Base-by-base conservation (phyloP, 2,113 vertebrate genomes). In the Halichoerus grypus region DNA sequence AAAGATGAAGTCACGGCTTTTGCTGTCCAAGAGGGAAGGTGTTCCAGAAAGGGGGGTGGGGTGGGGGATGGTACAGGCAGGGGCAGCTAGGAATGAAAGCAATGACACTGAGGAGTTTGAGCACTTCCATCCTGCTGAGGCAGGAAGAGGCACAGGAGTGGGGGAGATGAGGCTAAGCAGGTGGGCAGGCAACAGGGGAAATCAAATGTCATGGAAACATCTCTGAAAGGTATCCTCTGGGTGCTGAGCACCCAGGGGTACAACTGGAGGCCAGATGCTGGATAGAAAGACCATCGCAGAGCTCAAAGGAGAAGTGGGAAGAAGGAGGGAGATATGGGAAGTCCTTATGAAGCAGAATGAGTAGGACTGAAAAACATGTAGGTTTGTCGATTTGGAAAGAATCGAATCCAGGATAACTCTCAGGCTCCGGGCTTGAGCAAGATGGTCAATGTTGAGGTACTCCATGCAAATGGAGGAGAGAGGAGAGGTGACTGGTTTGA, bases 171-270 rank as follows among this genome's bases (percentile, higher is more conserved):
- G 8, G 10, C 42, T 14, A 1, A 13, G 39, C 33, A 71, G 39
- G 39, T 19, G 10, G 24, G 16, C 21, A 46, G 7, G 39, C 4
- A 7, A 46, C 24, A 3, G 22, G 57, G 39, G 33, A 61, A 31
- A 18, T 33, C 4, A 0, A 2, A 13, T 4, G 36, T 5, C 16
- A 11, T 61, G 26, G 13, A 28, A 61, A 2, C 0, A 13, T 7
- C 15, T 28, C 36, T 0, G 15, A 33, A 18, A 18, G 26, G 21
- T 88, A 4, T 15, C n/a, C 22, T 59, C 42, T 28, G 1, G 15
- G 69, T 10, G 0, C 14, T 10, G 15, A 81, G 36, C 11, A 9
- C 11, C 51, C 22, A 10, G 19, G 9, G 2, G 71, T 7, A 18
- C 6, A 22, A 16, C 33, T 26, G 16, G 74, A 86, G 42, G n/a